These are phyloP conservation scores for Hydraecia micacea DNA, from an alignment of 2,888 invertebrate genomes.

Conservation along the genomic window DNA sequence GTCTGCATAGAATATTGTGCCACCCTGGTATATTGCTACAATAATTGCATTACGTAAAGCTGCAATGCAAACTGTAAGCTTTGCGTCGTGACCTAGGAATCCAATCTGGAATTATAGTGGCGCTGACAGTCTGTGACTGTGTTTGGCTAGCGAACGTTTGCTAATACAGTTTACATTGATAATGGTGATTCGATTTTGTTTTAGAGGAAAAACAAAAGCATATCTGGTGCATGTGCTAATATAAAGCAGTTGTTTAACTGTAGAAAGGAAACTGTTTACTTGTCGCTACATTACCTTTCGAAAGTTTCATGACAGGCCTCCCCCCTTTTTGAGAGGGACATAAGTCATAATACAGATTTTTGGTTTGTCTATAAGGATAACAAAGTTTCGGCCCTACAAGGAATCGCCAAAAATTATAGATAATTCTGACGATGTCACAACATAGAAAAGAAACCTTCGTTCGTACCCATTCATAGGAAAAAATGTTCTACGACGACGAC, in stretches of 20 bases:
- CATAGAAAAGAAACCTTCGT: conserved; percentile 18
- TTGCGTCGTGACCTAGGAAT: conserved; percentile 55
- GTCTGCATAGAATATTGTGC: conserved; percentile 56
- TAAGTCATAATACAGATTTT: neutral
- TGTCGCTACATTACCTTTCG: neutral
- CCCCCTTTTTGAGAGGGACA: too few relatives aligned
- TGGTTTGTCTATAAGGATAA: neutral
- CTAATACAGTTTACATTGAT: conserved; percentile 2
- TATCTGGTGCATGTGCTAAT: neutral
- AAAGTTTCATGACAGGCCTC: neutral
- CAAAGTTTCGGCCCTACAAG: neutral
- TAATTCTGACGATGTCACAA: conserved; percentile 1
- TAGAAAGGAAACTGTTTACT: neutral
- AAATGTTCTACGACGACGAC: conserved; percentile 33
- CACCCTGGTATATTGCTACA: conserved; percentile 62
- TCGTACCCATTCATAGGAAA: conserved; percentile 23
- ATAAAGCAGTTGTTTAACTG: neutral
- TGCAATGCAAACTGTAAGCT: conserved; percentile 60
- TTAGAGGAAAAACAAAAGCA: neutral
- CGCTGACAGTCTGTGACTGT: conserved; percentile 27
- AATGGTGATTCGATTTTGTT: conserved; percentile 21
- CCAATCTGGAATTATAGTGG: conserved; percentile 63
- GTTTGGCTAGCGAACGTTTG: conserved; percentile 17
- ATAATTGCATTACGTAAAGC: conserved; percentile 69
- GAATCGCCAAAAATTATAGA: conserved; percentile 5